Evolutionary conservation across 1,140 invertebrate genomes (phyloP), one percentile per base, ranked within the genome.

Genomic region (Papilio xuthus): DNA sequence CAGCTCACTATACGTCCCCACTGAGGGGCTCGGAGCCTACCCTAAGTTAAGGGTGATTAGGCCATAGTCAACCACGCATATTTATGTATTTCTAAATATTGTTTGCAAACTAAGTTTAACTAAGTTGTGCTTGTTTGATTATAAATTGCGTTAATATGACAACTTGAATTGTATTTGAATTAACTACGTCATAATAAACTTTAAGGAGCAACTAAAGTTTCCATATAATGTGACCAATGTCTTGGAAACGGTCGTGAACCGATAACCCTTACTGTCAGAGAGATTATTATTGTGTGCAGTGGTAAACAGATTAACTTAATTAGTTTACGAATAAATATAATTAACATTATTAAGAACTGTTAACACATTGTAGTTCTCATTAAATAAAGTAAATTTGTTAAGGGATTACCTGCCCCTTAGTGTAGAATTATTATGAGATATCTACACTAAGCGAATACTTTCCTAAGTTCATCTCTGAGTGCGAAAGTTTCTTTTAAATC

Each of bases 291-390:
- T 28, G 23, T 8, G n/a, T 63, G 12, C 26, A 28, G 4, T 60
- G 13, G 15, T 63, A 63, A 63, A 63, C 60, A 63, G 60, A 28
- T 63, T 63, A 15, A 63, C 60, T 63, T 63, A 63, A 28, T 63
- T 26, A 63, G 60, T 28, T 28, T 28, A 13, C 60, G 26, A 26
- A 63, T 63, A 63, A 63, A 63, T 60, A 10, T 53, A 53, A 23
- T 23, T 26, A 26, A 26, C 9, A 23, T 60, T 6, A 60, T 60
- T 60, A 26, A 20, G 7, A 60, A 60, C 20, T 60, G 10, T 60
- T n/a, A 23, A 60, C n/a, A 12, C 23, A 26, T 9, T 60, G 53
- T 60, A 6, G 47, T 13, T 50, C 47, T 50, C n/a, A 18, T n/a
- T 50, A 50, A 18, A 3, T 50, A 53, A 56, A 60, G 53, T 6